These are phyloP conservation scores for Percopsis omiscomaycus DNA, from an alignment of 2,797 vertebrate genomes.

Conservation along the genomic window DNA sequence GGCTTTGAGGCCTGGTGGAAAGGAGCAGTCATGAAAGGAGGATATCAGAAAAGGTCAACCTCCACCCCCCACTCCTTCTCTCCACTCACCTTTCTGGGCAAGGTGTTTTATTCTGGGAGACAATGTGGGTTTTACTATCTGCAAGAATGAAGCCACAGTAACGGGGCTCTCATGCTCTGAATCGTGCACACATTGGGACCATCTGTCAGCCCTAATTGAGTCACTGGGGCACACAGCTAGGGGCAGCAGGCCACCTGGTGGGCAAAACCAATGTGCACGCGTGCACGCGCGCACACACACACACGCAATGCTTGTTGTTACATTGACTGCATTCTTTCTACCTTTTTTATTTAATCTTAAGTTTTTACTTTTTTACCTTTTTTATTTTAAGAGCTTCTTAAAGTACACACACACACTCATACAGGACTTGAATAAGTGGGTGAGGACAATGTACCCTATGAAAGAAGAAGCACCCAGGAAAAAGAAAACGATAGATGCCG, in stretches of 20 bases:
- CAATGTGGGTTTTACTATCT: slow-evolving; percentile 78
- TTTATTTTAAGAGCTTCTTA: no score
- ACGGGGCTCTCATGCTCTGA: slow-evolving; percentile 77
- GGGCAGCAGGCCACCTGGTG: slow-evolving; percentile 58
- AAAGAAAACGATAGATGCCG: slow-evolving; percentile 22
- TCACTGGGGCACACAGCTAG: slow-evolving; percentile 70
- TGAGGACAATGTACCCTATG: slow-evolving; percentile 42
- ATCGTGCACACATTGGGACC: slow-evolving; percentile 75
- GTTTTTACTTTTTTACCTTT: no score
- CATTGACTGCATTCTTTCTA: no score
- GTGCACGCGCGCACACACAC: neutral
- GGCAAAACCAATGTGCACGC: slow-evolving; percentile 60
- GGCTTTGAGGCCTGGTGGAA: slow-evolving; percentile 56
- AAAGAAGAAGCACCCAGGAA: slow-evolving; percentile 42
- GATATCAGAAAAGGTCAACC: slow-evolving; percentile 71
- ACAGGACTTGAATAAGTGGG: slow-evolving; percentile 43
- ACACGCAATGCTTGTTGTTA: no score
- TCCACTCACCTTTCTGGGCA: slow-evolving; percentile 69
- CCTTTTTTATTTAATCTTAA: no score
- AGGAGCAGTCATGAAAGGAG: slow-evolving; percentile 49
- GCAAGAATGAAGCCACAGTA: slow-evolving; percentile 65
- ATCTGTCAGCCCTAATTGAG: slow-evolving; percentile 79
- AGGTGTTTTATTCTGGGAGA: slow-evolving; percentile 73
- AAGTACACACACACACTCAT: neutral
- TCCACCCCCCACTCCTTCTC: slow-evolving; percentile 57